A percentile compares a stretch with the other conserved stretches of the same genome.
These are phyloP conservation scores for Tamias sibiricus DNA, from an alignment of 2,113 vertebrate species.

Conservation along the genomic window DNA sequence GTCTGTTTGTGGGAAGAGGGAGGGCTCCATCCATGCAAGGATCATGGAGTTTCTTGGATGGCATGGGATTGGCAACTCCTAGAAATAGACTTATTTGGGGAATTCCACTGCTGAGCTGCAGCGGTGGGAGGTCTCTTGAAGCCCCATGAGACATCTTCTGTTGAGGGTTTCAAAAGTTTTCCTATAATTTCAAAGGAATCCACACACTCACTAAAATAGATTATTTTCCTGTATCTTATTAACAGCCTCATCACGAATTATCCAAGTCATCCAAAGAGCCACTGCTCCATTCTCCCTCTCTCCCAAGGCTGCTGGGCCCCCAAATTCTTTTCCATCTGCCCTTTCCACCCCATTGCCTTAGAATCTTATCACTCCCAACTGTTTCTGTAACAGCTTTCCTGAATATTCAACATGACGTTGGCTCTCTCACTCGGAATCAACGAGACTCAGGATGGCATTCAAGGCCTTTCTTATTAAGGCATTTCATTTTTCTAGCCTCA, in stretches of 20 bases:
- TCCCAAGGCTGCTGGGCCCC: neutral
- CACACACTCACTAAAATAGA: neutral
- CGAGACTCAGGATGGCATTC: neutral
- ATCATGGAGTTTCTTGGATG: neutral
- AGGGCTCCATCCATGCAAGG: neutral
- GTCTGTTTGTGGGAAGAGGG: neutral
- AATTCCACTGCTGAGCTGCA: neutral
- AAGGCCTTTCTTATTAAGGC: neutral
- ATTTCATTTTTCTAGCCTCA: constrained; percentile 11
- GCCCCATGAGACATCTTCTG: neutral
- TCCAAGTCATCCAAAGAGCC: neutral
- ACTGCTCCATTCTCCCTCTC: neutral
- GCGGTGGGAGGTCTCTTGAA: neutral
- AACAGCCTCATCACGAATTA: neutral
- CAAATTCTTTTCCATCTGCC: neutral
- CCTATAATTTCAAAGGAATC: constrained; percentile 13
- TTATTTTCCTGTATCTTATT: neutral
- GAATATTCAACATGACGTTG: neutral
- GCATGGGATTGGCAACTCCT: neutral
- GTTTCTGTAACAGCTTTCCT: neutral
- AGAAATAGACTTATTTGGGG: neutral
- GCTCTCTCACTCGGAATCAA: neutral
- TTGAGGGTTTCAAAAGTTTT: neutral
- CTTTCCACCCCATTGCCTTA: neutral
- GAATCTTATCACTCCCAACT: neutral